Conservation (phyloP, 2,113 vertebrate species). For the Pseudonaja textilis region DNA sequence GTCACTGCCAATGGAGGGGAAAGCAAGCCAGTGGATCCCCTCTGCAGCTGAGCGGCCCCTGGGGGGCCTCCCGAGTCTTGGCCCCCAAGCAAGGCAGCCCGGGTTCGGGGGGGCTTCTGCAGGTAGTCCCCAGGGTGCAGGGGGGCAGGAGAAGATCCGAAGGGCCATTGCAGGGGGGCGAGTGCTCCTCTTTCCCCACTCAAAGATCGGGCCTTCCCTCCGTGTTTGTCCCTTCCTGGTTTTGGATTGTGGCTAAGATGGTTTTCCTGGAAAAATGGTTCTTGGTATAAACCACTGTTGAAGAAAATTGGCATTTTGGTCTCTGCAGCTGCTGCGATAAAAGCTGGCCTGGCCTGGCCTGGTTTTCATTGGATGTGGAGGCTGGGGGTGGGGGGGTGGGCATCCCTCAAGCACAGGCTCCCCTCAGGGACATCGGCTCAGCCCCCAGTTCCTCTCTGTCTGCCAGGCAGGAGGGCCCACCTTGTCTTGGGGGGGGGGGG, state of each 20-base stretch:
- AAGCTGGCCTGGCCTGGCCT: slow-evolving; percentile 24
- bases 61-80: neutral
- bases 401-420: neutral
- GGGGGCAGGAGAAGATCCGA: neutral
- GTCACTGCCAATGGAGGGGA: neutral
- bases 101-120: neutral
- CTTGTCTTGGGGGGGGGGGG: neutral
- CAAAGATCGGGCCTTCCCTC: neutral
- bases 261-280: neutral
- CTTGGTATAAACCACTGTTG: rapidly evolving
- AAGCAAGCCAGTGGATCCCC: neutral
- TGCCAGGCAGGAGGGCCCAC: neutral
- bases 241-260: neutral
- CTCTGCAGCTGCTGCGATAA: neutral
- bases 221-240: neutral
- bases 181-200: neutral
- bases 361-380: neutral
- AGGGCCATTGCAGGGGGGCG: neutral
- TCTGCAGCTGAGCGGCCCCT: neutral
- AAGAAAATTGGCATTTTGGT: rapidly evolving
- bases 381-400: neutral
- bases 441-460: neutral
- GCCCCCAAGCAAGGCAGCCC: neutral
- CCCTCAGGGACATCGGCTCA: neutral
- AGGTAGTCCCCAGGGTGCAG: neutral